Base-by-base conservation (phyloP, 2,797 vertebrate species). In the Ctenopoma kingsleyae region DNA sequence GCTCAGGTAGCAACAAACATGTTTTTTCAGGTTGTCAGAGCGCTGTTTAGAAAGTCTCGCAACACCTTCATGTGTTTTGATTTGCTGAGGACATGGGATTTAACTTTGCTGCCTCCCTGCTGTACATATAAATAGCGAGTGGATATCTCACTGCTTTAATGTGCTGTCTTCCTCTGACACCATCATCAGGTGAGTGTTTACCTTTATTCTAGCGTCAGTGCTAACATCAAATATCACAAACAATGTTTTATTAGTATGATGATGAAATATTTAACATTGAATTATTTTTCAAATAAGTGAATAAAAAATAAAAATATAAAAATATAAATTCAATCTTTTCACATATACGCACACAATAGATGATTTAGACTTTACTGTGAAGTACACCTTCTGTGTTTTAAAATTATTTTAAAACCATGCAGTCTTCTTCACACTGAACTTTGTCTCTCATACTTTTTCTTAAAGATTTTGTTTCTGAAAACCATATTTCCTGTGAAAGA, bases 401-500 rank as follows among this genome's bases (percentile, higher is more conserved):
- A 43, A 12, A 1, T 2, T 19, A 41, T 49, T 64, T 58, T 8
- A 9, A 8, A 55, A 43, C 22, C 6, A 17, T 51, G 15, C 22
- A 68, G 25, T 16, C 36, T 43, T 74, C 46, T 51, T 40, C 55
- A 61, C 10, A 44, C 11, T 17, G 8, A 35, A 35, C 13, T 62
- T 32, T 52, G 23, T 23, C 23, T 72, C 20, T 54, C 46, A 32
- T 20, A 43, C 16, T 43, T 46, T 59, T 72, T 62, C 35, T 76
- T n/a, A 15, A 55, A 41, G 22, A 58, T 67, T 20, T 48, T 32
- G 32, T 52, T 74, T 58, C 53, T 11, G 8, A 73, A 83, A 83
- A 75, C 0, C 55, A 59, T 73, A 76, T 89, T 87, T 90, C 89
- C 89, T 90, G 84, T 87, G 74, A 66, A 84, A 81, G 65, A 80